These are phyloP conservation scores for Luffia ferchaultella DNA, from an alignment of 2,888 invertebrate genomes.

Conservation along the genomic window DNA sequence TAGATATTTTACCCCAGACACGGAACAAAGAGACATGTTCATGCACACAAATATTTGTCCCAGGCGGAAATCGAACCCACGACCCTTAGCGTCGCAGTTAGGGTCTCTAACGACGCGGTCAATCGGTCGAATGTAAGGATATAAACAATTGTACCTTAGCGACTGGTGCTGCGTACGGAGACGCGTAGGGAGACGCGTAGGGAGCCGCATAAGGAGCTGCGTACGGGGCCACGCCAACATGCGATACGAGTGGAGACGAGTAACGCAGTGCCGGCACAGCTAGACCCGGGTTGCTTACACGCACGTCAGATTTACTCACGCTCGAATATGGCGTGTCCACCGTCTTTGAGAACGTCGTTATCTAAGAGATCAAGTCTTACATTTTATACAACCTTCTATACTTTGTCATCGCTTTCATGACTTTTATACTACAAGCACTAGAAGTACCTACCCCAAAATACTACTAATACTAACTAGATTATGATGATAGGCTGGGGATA, in stretches of 20 bases:
- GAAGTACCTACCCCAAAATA: too few species aligned
- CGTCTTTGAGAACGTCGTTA: constrained; percentile 74
- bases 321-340: constrained; percentile 78
- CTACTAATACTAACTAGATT: too few species aligned
- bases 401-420: too few species aligned
- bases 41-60: too few species aligned
- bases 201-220: constrained; percentile 17
- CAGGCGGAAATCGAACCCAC: too few species aligned
- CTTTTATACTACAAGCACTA: too few species aligned
- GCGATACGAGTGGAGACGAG: constrained; percentile 9
- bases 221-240: constrained; percentile 1
- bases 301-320: constrained; percentile 73
- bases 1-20: too few species aligned
- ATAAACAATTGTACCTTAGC: constrained; percentile 46
- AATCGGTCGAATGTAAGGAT: too few species aligned
- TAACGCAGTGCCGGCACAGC: constrained; percentile 33
- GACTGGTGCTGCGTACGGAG: constrained; percentile 41
- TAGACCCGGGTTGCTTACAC: constrained; percentile 72
- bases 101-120: too few species aligned
- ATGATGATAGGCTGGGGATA: too few species aligned
- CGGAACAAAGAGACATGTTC: too few species aligned
- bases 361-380: constrained; percentile 35
- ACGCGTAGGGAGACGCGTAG: constrained; percentile 16
- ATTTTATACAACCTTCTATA: constrained; percentile 3
- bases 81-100: too few species aligned